Percentiles rank a stretch among this genome's conserved stretches.
phyloP scores from a whole-genome alignment of 1,140 invertebrate genomes.

The Trinorchestia longiramus region DNA sequence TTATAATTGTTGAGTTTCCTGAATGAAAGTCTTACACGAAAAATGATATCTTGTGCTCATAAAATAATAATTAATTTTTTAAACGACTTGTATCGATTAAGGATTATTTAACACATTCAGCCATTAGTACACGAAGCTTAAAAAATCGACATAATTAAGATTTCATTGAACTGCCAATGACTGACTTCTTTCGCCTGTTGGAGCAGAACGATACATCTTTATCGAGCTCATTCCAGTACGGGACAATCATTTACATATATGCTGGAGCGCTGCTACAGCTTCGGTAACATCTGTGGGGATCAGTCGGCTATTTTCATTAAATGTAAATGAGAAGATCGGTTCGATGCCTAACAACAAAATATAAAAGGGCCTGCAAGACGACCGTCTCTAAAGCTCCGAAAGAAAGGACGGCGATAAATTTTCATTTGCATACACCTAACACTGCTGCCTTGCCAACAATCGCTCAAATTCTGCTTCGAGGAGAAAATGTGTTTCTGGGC shows the following conservation, averaged over 20 bases:
- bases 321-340: conserved; percentile 25
- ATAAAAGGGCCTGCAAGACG: conserved; percentile 15
- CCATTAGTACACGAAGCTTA: not conserved
- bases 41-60: too few species aligned
- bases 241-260: not conserved
- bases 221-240: not conserved
- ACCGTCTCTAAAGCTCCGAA: conserved; percentile 6
- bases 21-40: too few species aligned
- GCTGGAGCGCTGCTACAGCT: not conserved
- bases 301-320: conserved; percentile 42
- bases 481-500: not conserved
- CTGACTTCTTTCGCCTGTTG: not conserved
- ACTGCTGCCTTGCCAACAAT: not conserved
- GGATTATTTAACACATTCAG: not conserved
- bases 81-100: not conserved
- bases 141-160: not conserved
- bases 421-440: conserved; percentile 6
- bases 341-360: not conserved
- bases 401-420: not conserved
- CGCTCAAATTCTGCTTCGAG: not conserved
- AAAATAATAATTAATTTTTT: too few species aligned
- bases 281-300: conserved; percentile 16
- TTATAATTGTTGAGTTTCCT: too few species aligned
- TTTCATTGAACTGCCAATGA: not conserved
- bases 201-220: not conserved